Base-by-base conservation (phyloP, 1,140 invertebrate genomes). In the Heterodera carotae region DNA sequence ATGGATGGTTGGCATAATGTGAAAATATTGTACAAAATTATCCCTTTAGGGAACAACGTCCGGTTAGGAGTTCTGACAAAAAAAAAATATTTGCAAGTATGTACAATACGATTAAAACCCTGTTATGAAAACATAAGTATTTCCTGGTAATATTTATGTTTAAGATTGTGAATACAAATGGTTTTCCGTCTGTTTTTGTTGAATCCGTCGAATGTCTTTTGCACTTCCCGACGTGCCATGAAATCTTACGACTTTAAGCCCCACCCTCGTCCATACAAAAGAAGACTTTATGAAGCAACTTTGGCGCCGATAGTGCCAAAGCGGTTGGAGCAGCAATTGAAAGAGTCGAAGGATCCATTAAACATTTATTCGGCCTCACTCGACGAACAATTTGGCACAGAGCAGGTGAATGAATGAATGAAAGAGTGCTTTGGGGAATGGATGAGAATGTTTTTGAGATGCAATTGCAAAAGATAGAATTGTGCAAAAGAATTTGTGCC, bases 271-370 rank as follows among this genome's bases (percentile, higher is more conserved):
- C 27, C 72, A 4, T 74, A 74, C 56, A 74, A 25, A 62, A 74
- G 72, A 74, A 31, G 72, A 10, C 56, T 74, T 74, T 74, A 74
- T 34, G 72, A 74, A 34, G 27, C 72, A 1, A 36, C 72, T 5
- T 62, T 74, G 59, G 72, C 72, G 15, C 72, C 72, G 59, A 62
- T 59, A 36, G 18, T 74, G 27, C 72, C 72, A 31, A 74, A 62
- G n/a, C n/a, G 39, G 64, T 74, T 74, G 53, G 72, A 74, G 33
- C 2, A 74, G 7, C 39, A 74, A 62, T 64, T 22, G 43, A 64
- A 74, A 62, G 8, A 29, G 22, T 8, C 59, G 27, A 74, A 74
- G 15, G 64, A 74, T 34, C 56, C 56, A 29, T 74, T 62, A 34
- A 74, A 74, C 59, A 74, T 74, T 36, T 34, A 74, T 74, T 59